Base-by-base conservation (phyloP, 2,113 vertebrate species). In the Rhinogobius similis region DNA sequence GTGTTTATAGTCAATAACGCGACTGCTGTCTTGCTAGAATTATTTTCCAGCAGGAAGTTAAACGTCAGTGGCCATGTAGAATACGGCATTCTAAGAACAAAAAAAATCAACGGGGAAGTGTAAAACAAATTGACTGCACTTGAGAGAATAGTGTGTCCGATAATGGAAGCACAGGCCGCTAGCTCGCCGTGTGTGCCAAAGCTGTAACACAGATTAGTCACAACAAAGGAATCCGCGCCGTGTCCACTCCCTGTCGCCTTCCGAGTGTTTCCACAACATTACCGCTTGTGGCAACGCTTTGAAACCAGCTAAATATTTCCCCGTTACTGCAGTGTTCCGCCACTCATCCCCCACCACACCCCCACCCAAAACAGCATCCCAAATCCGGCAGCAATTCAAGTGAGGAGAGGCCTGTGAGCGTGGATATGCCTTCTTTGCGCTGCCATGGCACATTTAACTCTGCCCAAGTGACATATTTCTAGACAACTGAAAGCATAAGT, bases 201-300 rank as follows among this genome's bases (percentile, higher is more conserved):
- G 68, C 67, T 29, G 62, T 36, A 67, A 56, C 32, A 55, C 65
- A 76, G 87, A 87, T 90, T 81, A 87, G 82, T 89, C 85, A 85
- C 80, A 91, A 91, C 90, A 91, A 91, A 91, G 85, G 89, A 89
- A 90, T 90, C 81, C 55, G 80, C 75, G 66, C 20, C 10, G 71
- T 20, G 75, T 86, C 85, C 76, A 61, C 88, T 82, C 87, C 86
- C 84, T 67, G 74, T 59, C 70, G 20, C 67, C 56, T 36, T 0
- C 65, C 66, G 43, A 6, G 16, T 53, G 0, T 65, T 21, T 27
- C 21, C 68, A 20, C 32, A 6, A 5, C 6, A 41, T 1, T 13
- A 8, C 62, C 50, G 23, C 32, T 12, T 18, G 1, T 43, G 18
- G 23, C 27, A 43, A 24, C 43, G 18, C 74, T 23, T 39, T 9